Conservation (phyloP, 2,113 vertebrate species). For the Chiloscyllium plagiosum region DNA sequence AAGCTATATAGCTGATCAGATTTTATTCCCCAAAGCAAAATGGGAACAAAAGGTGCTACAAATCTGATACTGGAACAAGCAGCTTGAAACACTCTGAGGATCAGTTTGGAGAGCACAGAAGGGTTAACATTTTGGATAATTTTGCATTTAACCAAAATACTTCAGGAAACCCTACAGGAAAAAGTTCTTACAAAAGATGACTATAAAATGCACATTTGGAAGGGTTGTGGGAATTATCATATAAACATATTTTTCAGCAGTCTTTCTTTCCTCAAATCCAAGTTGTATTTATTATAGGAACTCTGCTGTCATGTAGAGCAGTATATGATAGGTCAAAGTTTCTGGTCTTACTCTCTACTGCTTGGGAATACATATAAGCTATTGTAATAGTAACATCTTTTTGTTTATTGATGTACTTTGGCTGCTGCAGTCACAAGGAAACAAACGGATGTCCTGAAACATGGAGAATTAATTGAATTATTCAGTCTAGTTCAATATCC, state of each 20-base stretch:
- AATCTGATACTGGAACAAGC: background rate
- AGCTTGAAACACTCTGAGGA: background rate
- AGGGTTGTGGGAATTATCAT: background rate
- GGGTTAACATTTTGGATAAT: too few species aligned
- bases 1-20: background rate
- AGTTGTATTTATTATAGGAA: background rate
- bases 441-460: background rate
- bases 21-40: background rate
- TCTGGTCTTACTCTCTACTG: background rate
- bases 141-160: background rate
- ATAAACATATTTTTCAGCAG: background rate
- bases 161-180: background rate
- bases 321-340: background rate
- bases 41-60: background rate
- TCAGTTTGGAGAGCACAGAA: background rate
- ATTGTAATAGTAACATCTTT: background rate
- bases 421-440: background rate
- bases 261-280: background rate
- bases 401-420: background rate
- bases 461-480: conserved; percentile 6
- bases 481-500: background rate
- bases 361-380: background rate
- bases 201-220: background rate
- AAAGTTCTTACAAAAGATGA: background rate
- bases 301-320: background rate